phyloP scores from a whole-genome alignment of 2,888 invertebrate genomes.

The Loripinus fragilis region DNA sequence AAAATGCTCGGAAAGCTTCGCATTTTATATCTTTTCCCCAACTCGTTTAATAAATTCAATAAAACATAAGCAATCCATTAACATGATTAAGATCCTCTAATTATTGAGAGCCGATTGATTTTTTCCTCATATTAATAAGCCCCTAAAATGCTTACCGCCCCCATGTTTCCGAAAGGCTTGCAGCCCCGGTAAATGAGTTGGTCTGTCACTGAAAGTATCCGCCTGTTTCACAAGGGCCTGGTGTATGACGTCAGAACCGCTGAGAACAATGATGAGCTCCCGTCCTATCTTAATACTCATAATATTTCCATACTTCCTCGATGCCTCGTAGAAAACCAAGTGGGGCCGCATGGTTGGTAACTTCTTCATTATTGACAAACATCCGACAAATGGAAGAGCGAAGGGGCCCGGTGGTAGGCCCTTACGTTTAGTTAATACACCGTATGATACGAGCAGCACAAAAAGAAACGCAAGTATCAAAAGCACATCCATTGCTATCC shows the following conservation, averaged over 20 bases:
- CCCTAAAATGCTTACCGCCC: neutral
- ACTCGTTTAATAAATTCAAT: too few relatives aligned
- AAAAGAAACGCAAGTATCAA: neutral
- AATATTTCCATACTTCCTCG: slow-evolving; percentile 52
- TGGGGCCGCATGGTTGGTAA: slow-evolving; percentile 8
- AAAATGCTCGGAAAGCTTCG: too few relatives aligned
- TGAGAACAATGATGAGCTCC: slow-evolving; percentile 42
- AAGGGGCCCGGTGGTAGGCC: slow-evolving; percentile 37
- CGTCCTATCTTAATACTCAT: slow-evolving; percentile 45
- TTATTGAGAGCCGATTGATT: too few relatives aligned
- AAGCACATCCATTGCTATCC: neutral
- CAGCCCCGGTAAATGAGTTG: slow-evolving; percentile 21
- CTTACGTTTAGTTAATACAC: neutral
- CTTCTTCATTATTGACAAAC: neutral
- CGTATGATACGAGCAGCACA: neutral
- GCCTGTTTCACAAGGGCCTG: slow-evolving; percentile 51
- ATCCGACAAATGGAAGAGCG: slow-evolving; percentile 19
- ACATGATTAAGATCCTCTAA: too few relatives aligned
- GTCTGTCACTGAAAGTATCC: slow-evolving; percentile 40
- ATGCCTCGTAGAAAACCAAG: slow-evolving; percentile 21
- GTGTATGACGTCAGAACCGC: slow-evolving; percentile 50
- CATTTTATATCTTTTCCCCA: too few relatives aligned
- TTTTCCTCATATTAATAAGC: too few relatives aligned
- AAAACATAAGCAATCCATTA: too few relatives aligned
- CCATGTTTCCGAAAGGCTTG: slow-evolving; percentile 29